Evolutionary conservation across 2,797 vertebrate genomes (phyloP), one percentile per base, ranked within the genome.

Genomic region (Glossophaga mutica): DNA sequence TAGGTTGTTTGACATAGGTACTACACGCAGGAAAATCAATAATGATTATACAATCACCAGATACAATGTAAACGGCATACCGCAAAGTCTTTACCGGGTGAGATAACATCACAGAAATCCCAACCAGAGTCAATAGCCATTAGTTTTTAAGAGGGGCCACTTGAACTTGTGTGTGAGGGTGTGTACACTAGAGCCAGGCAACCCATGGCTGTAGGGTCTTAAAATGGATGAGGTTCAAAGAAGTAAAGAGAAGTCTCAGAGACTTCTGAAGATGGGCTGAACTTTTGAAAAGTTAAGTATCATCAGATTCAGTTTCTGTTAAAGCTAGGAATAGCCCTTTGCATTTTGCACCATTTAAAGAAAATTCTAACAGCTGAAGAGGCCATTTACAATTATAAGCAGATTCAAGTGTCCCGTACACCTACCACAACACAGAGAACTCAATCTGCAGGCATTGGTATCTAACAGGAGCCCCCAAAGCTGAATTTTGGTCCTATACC

Each of bases 81-180:
- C 82, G 3, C 97, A 96, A 97, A 98, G 98, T 97, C 98, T 98
- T 98, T 98, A 98, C 94, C 62, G 97, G 97, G 94, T 74, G 90
- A 98, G 98, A 99, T 98, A 98, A 98, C 98, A 98, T 98, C 98
- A 97, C 96, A 98, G 98, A 98, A 98, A 97, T 98, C 98, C 97
- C 96, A 96, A 97, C 97, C 92, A 98, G 98, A 97, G 92, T 98
- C 98, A 98, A 98, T 98, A 98, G 97, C 98, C 98, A 98, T 98
- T 98, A 98, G 97, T 97, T 98, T 98, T 98, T 93, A 97, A 98
- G 97, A 98, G 98, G 79, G 97, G 96, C 97, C 96, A 98, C 98
- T 99, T 98, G 98, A 98, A 98, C 98, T 98, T 98, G 98, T 88
- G 94, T 91, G 90, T 44, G 82, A 50, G 65, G 93, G 86, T 88